phyloP scores from a whole-genome alignment of 1,140 invertebrate genomes.

The Drosophila auraria region DNA sequence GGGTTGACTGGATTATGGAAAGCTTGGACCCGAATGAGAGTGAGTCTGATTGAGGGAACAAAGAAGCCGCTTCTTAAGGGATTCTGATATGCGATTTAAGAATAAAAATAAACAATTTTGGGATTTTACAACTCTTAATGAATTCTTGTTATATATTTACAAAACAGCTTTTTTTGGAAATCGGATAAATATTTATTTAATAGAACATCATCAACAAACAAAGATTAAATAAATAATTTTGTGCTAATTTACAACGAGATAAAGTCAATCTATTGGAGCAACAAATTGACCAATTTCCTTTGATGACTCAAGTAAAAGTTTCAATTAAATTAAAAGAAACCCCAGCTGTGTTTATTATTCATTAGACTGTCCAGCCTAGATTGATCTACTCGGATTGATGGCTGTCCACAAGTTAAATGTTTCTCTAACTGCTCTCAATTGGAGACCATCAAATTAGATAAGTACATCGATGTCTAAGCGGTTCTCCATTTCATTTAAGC shows the following conservation, averaged over 20 bases:
- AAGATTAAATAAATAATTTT: neutral
- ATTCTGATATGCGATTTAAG: neutral
- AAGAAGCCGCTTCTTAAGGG: conserved; percentile 16
- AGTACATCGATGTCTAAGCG: neutral
- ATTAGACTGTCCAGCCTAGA: conserved; percentile 19
- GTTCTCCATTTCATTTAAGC: conserved; percentile 23
- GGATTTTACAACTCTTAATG: neutral
- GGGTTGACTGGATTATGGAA: conserved; percentile 25
- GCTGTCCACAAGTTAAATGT: conserved; percentile 18
- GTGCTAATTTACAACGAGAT: neutral
- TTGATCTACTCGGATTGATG: conserved; percentile 12
- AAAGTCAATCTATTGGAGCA: neutral
- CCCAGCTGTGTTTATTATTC: conserved; percentile 16
- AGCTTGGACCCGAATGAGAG: conserved; percentile 56
- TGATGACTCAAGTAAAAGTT: conserved; percentile 4
- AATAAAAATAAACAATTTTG: neutral
- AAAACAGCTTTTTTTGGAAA: too few species aligned
- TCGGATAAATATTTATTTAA: neutral
- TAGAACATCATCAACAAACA: neutral
- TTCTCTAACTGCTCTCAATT: conserved; percentile 25
- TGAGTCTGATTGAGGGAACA: conserved; percentile 47
- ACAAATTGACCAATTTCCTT: conserved; percentile 6
- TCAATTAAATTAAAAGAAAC: conserved; percentile 27
- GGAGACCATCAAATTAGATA: conserved; percentile 19
- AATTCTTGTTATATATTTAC: neutral